Percentiles rank a stretch among this genome's conserved stretches.
These are phyloP conservation scores for Apotomis capreana DNA, from an alignment of 2,888 invertebrate genomes.

Conservation along the genomic window DNA sequence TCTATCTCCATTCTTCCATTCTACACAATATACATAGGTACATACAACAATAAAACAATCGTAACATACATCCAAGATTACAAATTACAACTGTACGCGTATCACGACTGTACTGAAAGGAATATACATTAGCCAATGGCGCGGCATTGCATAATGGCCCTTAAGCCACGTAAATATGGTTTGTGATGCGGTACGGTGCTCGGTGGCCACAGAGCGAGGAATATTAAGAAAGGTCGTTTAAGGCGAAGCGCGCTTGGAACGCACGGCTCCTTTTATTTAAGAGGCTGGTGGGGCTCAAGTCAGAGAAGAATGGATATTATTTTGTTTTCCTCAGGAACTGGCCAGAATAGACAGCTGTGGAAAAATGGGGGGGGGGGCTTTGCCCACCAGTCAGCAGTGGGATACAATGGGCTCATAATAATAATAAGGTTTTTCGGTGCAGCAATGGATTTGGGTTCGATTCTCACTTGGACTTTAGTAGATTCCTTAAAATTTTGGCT, in stretches of 20 bases:
- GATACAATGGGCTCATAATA: too few relatives aligned
- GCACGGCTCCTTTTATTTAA: conserved; percentile 42
- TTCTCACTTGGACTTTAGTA: too few relatives aligned
- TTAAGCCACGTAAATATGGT: background rate
- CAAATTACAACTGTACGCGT: conserved; percentile 20
- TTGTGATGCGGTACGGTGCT: background rate
- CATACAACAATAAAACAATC: background rate
- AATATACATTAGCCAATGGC: conserved; percentile 17
- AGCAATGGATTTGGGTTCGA: too few relatives aligned
- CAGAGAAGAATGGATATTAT: background rate
- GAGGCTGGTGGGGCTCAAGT: conserved; percentile 34
- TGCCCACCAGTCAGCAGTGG: too few relatives aligned
- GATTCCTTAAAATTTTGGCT: too few relatives aligned
- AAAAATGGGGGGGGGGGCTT: too few relatives aligned
- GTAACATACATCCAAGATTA: conserved; percentile 25
- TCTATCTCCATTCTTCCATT: too few relatives aligned
- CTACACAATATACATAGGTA: background rate
- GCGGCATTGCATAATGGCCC: background rate
- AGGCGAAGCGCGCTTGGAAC: conserved; percentile 40
- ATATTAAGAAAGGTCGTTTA: conserved; percentile 43
- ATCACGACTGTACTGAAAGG: conserved; percentile 20
- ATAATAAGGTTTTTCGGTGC: too few relatives aligned
- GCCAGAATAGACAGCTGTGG: too few relatives aligned
- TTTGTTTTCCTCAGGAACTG: background rate
- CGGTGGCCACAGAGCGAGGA: conserved; percentile 39